Evolutionary conservation across 2,797 vertebrate genomes (phyloP).

Genomic region (Helicolenus hilgendorfi): DNA sequence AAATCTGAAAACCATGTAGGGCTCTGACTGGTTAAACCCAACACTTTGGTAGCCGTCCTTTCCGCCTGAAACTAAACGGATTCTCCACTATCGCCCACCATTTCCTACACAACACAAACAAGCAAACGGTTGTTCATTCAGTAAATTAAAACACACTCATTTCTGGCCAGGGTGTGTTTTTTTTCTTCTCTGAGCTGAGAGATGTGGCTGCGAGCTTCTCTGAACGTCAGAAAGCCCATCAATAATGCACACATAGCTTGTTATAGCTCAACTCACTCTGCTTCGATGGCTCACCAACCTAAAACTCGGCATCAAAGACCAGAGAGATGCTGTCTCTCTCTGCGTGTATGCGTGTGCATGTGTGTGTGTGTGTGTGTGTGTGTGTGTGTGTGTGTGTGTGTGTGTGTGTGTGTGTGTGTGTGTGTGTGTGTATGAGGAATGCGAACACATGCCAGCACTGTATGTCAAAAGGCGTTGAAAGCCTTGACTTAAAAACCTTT

Average conservation of each 20-base stretch:
- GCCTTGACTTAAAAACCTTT: slow-evolving; percentile 60
- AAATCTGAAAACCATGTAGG: slow-evolving; percentile 10
- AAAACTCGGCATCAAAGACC: slow-evolving; percentile 74
- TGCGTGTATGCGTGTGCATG: slow-evolving; percentile 27
- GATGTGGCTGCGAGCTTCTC: slow-evolving; percentile 72
- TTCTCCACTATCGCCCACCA: slow-evolving; percentile 37
- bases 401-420: background rate
- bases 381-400: background rate
- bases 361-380: slow-evolving; percentile 22
- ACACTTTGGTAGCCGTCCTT: background rate
- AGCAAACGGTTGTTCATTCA: slow-evolving; percentile 54
- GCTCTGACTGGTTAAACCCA: background rate
- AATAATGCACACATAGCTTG: slow-evolving; percentile 87
- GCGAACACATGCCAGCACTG: slow-evolving; percentile 30
- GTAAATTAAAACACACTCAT: slow-evolving; percentile 40
- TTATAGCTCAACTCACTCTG: slow-evolving; percentile 80
- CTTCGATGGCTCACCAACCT: slow-evolving; percentile 71
- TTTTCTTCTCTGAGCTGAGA: slow-evolving; percentile 33
- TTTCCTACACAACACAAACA: slow-evolving; percentile 31
- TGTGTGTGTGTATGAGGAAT: background rate
- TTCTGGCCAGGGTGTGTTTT: slow-evolving; percentile 11
- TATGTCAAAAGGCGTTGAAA: slow-evolving; percentile 57
- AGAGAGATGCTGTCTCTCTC: slow-evolving; percentile 22
- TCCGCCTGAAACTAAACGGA: slow-evolving; percentile 27
- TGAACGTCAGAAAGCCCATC: slow-evolving; percentile 75